Conservation (phyloP, 1,140 invertebrate species). For the Heliconius nattereri region DNA sequence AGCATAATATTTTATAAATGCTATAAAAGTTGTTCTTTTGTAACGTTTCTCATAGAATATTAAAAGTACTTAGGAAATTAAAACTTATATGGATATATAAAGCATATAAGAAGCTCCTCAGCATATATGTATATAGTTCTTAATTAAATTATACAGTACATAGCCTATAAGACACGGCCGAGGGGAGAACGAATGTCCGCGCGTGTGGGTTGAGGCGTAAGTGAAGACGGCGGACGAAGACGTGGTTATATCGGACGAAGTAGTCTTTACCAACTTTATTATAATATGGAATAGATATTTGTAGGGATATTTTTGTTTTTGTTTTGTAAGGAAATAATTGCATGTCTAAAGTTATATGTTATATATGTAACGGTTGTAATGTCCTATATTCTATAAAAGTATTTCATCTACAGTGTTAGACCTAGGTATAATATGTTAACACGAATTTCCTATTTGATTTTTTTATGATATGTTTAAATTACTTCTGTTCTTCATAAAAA, state of each 20-base stretch:
- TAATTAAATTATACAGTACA: constrained; percentile 34
- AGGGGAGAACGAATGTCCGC: constrained; percentile 61
- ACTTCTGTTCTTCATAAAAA: background rate
- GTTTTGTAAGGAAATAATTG: background rate
- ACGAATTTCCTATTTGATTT: too few species aligned
- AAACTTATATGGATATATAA: background rate
- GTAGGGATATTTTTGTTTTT: background rate
- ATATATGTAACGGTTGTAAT: too few species aligned
- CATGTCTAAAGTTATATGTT: too few species aligned
- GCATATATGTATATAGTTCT: background rate
- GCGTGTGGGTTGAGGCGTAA: constrained; percentile 59
- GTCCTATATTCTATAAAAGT: too few species aligned
- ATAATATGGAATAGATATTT: background rate
- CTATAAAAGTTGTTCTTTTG: too few species aligned
- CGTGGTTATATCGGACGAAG: constrained; percentile 58
- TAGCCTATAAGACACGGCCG: constrained; percentile 62
- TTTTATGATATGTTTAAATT: too few species aligned
- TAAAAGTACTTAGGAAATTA: background rate
- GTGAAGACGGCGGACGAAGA: constrained; percentile 76
- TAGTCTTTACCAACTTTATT: constrained; percentile 30
- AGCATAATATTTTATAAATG: too few species aligned
- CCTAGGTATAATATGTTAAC: too few species aligned
- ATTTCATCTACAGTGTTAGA: too few species aligned
- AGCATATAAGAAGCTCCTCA: background rate
- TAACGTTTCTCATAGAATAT: background rate